A percentile compares a stretch with the other conserved stretches of the same genome.
These are phyloP conservation scores for Teleiodes luculella DNA, from an alignment of 2,888 invertebrate species.

Conservation along the genomic window DNA sequence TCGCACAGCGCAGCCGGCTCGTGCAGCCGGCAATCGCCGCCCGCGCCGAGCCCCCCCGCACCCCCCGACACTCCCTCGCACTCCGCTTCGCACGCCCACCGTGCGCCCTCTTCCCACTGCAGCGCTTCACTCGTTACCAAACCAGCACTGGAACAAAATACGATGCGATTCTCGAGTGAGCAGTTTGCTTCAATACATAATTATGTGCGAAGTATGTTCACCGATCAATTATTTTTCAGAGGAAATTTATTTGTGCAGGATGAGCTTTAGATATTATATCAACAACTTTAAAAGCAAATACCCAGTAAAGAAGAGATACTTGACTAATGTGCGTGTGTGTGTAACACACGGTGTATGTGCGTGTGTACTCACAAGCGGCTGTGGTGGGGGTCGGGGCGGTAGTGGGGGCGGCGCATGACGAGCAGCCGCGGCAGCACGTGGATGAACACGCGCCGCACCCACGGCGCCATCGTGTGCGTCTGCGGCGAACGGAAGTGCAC, in stretches of 20 bases:
- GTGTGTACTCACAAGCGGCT: constrained; percentile 63
- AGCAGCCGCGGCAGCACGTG: constrained; percentile 96
- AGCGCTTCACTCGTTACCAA: constrained; percentile 36
- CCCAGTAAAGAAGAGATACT: too few relatives aligned
- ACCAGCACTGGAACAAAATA: constrained; percentile 46
- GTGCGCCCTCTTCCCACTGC: constrained; percentile 24
- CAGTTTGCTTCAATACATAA: too few relatives aligned
- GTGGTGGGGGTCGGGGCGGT: constrained; percentile 80
- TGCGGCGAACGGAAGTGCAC: constrained; percentile 98
- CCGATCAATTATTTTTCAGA: too few relatives aligned
- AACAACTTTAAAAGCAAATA: too few relatives aligned
- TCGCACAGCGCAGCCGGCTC: constrained; percentile 79
- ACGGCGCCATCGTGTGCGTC: constrained; percentile 98
- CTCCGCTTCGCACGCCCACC: constrained; percentile 28
- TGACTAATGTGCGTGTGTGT: too few relatives aligned
- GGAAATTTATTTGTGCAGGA: too few relatives aligned
- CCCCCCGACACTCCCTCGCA: constrained; percentile 30
- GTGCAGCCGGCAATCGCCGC: constrained; percentile 68
- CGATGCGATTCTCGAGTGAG: too few relatives aligned
- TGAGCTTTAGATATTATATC: too few relatives aligned
- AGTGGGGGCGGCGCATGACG: constrained; percentile 92
- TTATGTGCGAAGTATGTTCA: too few relatives aligned
- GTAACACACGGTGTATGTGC: too few relatives aligned
- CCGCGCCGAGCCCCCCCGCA: constrained; percentile 21
- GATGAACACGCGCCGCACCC: constrained; percentile 97